Percentiles rank a stretch among this genome's conserved stretches.
Evolutionary conservation across 2,888 invertebrate genomes (phyloP).

Genomic region (Lepeophtheirus nordmannii): DNA sequence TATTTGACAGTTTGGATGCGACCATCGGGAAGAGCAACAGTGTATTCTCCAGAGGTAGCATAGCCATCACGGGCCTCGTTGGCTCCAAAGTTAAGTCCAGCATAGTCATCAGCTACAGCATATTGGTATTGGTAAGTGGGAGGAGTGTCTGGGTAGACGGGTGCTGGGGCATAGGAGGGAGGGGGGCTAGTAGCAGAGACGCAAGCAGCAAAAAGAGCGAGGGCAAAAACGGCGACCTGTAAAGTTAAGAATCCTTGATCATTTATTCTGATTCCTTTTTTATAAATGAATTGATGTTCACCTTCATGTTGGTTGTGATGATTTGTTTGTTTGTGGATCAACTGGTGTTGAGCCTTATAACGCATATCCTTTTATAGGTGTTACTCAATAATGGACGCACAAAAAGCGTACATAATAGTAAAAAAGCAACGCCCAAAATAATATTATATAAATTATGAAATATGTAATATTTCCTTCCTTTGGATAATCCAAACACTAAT

Average conservation of each 20-base stretch:
- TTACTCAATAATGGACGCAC: too few species aligned
- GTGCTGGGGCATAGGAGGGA: not conserved
- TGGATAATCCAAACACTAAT: too few species aligned
- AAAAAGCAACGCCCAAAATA: too few species aligned
- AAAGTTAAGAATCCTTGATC: not conserved
- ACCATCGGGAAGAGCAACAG: constrained; percentile 12
- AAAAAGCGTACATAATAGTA: too few species aligned
- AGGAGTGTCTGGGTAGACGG: not conserved
- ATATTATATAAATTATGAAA: too few species aligned
- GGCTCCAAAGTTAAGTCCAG: constrained; percentile 1
- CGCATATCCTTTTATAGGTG: too few species aligned
- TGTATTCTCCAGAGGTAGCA: constrained; percentile 7
- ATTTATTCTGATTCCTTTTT: not conserved
- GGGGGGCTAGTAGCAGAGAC: not conserved
- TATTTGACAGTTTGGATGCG: constrained; percentile 6
- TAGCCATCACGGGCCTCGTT: constrained; percentile 17
- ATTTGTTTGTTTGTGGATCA: too few species aligned
- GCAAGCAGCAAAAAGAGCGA: not conserved
- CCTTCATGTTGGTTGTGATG: not conserved
- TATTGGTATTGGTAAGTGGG: constrained; percentile 15
- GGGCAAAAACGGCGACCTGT: not conserved
- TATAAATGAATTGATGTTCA: not conserved
- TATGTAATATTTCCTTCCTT: too few species aligned
- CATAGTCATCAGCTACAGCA: constrained; percentile 15
- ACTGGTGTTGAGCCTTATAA: too few species aligned